Evolutionary conservation across 2,797 vertebrate genomes (phyloP), one percentile per base, ranked within the genome.

Genomic region (Cichlasoma orientale): DNA sequence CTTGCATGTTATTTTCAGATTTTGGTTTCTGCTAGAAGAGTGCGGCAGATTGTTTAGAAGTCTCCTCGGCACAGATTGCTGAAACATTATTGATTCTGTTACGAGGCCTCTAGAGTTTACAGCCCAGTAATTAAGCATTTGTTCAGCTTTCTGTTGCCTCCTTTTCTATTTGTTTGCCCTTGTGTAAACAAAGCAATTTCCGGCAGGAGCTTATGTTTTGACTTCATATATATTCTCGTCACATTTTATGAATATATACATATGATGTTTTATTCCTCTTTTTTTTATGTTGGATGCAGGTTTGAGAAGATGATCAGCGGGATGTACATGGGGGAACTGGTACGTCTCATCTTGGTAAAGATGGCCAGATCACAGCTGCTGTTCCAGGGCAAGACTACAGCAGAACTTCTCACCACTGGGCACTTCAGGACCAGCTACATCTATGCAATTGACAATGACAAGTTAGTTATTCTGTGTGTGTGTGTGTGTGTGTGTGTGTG

Each of bases 261-360:
- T 31, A 1, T 44, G 25, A 52, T 0, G 1, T 2, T 75, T 14
- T 29, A 1, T 36, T 55, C 7, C 10, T 56, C 25, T 29, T 19
- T 16, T 38, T 41, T 56, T 36, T 9, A 3, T 79, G 10, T 79
- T 71, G 0, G 0, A 52, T 77, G 47, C 89, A 99, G 98, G 75
- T 99, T 99, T 92, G 98, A 99, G 94, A 99, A 99, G 95, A 99
- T 99, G 98, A 98, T 99, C 89, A 98, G 98, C 0, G 98, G 98
- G 5, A 95, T 99, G 97, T 99, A 99, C 94, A 97, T 99, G 97
- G 98, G 98, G 0, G 98, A 99, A 87, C 92, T 99, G 83, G 98
- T 99, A 76, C 94, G 98, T 9, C 96, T 99, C 61, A 97, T 99
- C 92, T 93, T 99, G 87, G 97, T 99, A 88, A 98, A 95, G 92